These are phyloP conservation scores for Petrocephalus sullivani DNA, from an alignment of 2,797 vertebrate species.

Conservation along the genomic window DNA sequence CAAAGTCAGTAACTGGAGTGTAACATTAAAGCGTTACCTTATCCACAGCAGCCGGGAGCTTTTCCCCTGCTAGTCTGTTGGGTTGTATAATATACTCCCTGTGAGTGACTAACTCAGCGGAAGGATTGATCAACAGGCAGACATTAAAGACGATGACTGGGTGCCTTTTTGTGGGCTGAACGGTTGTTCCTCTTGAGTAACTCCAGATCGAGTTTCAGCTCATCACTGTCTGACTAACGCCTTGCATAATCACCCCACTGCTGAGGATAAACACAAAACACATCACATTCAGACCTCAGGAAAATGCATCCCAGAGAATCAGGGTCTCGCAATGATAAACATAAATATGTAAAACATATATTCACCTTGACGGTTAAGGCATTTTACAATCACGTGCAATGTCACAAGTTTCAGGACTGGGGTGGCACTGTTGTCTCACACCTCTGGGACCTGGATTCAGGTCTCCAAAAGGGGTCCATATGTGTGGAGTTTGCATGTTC, in stretches of 20 bases:
- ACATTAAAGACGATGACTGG: neutral
- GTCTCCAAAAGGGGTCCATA: no score
- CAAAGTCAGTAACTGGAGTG: neutral
- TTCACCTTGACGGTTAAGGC: neutral
- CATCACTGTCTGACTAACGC: neutral
- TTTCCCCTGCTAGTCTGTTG: neutral
- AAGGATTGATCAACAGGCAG: neutral
- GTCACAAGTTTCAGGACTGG: neutral
- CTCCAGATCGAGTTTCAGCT: neutral
- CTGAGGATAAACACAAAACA: neutral
- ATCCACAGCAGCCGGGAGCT: neutral
- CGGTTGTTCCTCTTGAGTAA: neutral
- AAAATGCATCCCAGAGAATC: neutral
- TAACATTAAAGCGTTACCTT: constrained; percentile 19
- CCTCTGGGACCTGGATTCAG: no score
- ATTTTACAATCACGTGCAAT: neutral
- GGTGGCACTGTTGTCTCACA: no score
- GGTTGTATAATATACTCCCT: constrained; percentile 4
- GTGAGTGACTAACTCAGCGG: constrained; percentile 1
- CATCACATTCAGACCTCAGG: neutral
- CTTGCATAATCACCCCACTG: neutral
- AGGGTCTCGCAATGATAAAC: neutral
- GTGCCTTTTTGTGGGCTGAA: neutral
- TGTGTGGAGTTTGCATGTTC: no score
- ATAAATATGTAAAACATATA: neutral